phyloP scores from a whole-genome alignment of 2,113 vertebrate genomes.

The Corythaixoides concolor region DNA sequence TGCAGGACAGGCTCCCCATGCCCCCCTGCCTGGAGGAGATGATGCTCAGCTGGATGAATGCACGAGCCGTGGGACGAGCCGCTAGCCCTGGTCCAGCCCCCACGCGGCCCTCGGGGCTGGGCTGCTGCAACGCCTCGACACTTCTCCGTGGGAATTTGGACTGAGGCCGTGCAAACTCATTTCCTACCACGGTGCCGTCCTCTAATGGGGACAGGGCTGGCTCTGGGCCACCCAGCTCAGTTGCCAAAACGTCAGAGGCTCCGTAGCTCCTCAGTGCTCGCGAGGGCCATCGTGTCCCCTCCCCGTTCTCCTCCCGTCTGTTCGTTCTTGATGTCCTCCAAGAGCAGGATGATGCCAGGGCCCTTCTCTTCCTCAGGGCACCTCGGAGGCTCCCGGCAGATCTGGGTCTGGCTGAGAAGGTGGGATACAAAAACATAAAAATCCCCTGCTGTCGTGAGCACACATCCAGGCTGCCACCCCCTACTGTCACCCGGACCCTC shows the following conservation, averaged over 20 bases:
- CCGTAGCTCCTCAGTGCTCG: neutral
- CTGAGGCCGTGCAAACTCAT: slow-evolving; percentile 14
- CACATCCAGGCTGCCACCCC: neutral
- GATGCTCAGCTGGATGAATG: fast-evolving
- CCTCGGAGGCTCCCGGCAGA: fast-evolving
- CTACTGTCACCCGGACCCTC: neutral
- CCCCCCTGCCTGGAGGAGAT: neutral
- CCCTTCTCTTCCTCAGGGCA: neutral
- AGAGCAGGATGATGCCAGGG: neutral
- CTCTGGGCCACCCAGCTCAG: neutral
- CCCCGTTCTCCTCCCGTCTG: neutral
- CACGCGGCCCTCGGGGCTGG: neutral
- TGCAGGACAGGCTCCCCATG: neutral
- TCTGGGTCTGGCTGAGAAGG: neutral
- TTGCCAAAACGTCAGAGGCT: neutral
- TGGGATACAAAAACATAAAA: neutral
- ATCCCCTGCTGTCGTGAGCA: fast-evolving
- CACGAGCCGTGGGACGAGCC: neutral
- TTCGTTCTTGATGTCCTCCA: neutral
- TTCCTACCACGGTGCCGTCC: neutral
- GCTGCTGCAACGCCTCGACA: neutral
- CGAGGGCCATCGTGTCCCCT: neutral
- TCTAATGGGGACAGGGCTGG: neutral
- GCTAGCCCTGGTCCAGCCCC: neutral
- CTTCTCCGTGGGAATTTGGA: neutral